These are phyloP conservation scores for Sylvicapra grimmia DNA, from an alignment of 2,113 vertebrate genomes.

Conservation along the genomic window DNA sequence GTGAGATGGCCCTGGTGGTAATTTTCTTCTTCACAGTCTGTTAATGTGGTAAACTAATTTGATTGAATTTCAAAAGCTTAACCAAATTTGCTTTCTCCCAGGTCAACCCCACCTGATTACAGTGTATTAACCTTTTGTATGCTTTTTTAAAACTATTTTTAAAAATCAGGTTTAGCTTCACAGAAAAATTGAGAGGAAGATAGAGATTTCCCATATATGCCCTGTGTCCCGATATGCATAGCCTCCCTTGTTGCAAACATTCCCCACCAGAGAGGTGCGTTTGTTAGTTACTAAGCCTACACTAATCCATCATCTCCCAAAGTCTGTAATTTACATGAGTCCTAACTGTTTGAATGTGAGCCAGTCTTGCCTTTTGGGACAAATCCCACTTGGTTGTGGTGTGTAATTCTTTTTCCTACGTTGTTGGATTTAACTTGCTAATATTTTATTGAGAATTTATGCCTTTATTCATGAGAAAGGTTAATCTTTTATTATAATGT, in stretches of 20 bases:
- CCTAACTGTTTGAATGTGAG: background rate
- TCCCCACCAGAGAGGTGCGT: background rate
- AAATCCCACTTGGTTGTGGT: background rate
- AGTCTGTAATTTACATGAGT: background rate
- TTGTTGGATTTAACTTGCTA: background rate
- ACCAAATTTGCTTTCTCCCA: background rate
- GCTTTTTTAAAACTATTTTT: background rate
- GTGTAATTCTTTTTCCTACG: background rate
- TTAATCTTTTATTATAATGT: background rate
- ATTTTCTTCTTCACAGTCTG: background rate
- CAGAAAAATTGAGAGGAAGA: background rate
- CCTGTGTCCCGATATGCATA: background rate
- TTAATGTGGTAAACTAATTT: background rate
- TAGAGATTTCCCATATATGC: background rate
- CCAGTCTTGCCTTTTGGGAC: background rate
- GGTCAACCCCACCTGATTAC: background rate
- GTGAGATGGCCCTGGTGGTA: background rate
- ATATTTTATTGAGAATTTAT: background rate
- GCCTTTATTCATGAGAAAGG: background rate
- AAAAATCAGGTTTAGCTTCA: background rate
- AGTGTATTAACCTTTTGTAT: background rate
- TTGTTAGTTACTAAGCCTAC: background rate
- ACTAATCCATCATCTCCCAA: background rate
- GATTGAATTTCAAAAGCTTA: constrained; percentile 7
- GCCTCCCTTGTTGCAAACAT: background rate